phyloP scores from a whole-genome alignment of 2,113 vertebrate genomes.

The Gobiocypris rarus region DNA sequence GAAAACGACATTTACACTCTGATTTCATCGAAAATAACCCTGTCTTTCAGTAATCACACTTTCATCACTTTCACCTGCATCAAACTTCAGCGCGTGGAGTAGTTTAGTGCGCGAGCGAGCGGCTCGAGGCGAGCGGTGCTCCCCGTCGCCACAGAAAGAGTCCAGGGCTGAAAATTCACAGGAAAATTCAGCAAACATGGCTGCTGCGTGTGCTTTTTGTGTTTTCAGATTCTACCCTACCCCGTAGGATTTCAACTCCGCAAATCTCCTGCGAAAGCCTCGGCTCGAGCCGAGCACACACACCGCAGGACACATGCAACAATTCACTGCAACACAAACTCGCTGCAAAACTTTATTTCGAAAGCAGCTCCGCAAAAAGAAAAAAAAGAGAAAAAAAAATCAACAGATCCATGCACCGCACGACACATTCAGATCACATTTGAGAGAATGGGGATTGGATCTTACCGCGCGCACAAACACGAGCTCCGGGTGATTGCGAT shows the following conservation, averaged over 20 bases:
- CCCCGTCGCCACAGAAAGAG: constrained; percentile 61
- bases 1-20: constrained; percentile 62
- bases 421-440: constrained; percentile 19
- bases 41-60: not conserved
- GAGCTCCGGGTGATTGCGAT: constrained; percentile 25
- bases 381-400: constrained; percentile 51
- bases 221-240: constrained; percentile 77
- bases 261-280: not conserved
- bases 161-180: constrained; percentile 64
- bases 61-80: not conserved
- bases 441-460: not conserved
- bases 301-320: not conserved
- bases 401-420: constrained; percentile 48
- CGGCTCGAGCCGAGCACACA: not conserved
- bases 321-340: constrained; percentile 19
- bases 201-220: constrained; percentile 82
- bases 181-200: constrained; percentile 81
- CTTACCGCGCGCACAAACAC: constrained; percentile 32
- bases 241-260: constrained; percentile 69
- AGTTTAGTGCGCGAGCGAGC: not conserved
- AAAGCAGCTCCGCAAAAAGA: constrained; percentile 47
- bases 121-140: not conserved
- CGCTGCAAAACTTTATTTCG: constrained; percentile 68
- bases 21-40: constrained; percentile 62
- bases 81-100: not conserved